Evolutionary conservation across 2,888 invertebrate species (phyloP).

Genomic region (Watsonalla cultraria): DNA sequence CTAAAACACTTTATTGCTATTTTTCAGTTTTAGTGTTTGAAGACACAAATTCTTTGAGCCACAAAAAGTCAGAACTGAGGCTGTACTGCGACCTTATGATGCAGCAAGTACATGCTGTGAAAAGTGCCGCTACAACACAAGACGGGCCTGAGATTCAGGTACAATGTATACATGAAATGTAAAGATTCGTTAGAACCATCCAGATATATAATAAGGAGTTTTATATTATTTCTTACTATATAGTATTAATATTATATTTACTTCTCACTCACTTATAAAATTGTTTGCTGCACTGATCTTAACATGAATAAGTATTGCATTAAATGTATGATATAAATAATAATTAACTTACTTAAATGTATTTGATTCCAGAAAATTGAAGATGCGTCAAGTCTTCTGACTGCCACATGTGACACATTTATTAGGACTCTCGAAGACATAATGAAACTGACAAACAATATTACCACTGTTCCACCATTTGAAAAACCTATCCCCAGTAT

Average conservation of each 20-base stretch:
- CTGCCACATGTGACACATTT: conserved; percentile 90
- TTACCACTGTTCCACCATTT: conserved; percentile 33
- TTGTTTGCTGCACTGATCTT: too few species aligned
- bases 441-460: conserved; percentile 79
- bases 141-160: conserved; percentile 80
- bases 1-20: too few species aligned
- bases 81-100: conserved; percentile 90
- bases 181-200: too few species aligned
- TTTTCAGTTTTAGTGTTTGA: conserved; percentile 61
- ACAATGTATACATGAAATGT: conserved; percentile 1
- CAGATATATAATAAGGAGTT: too few species aligned
- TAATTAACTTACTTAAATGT: neutral
- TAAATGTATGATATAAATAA: too few species aligned
- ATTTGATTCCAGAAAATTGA: conserved; percentile 80
- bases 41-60: conserved; percentile 80
- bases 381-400: conserved; percentile 85
- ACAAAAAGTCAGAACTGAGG: conserved; percentile 87
- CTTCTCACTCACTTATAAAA: too few species aligned
- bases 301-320: too few species aligned
- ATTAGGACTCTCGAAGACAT: conserved; percentile 90
- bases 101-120: conserved; percentile 89
- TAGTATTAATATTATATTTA: too few species aligned
- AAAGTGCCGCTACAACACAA: conserved; percentile 79
- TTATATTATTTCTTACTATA: too few species aligned
- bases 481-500: conserved; percentile 59